A percentile compares a stretch with the other conserved stretches of the same genome.
phyloP scores from a whole-genome alignment of 2,113 vertebrate genomes.

The Gasterosteus nipponicus region DNA sequence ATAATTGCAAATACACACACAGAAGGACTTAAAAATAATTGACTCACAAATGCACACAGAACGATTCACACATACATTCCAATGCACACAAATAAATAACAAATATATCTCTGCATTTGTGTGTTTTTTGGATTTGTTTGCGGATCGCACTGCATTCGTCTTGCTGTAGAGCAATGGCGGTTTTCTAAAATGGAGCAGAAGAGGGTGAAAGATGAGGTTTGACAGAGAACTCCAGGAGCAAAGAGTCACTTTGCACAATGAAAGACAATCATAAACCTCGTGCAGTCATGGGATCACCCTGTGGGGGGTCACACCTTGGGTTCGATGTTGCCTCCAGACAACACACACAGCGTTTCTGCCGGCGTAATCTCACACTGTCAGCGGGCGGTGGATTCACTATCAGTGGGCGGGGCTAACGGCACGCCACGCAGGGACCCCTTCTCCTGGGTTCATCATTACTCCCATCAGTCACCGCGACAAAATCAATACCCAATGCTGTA shows the following conservation, averaged over 20 bases:
- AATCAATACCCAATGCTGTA: conserved; percentile 42
- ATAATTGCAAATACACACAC: too few relatives aligned
- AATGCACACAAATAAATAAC: too few relatives aligned
- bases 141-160: neutral
- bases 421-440: conserved; percentile 24
- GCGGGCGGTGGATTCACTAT: conserved; percentile 17
- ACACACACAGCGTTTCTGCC: conserved; percentile 7
- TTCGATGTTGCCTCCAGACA: neutral
- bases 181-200: neutral
- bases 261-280: conserved; percentile 26
- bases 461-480: neutral
- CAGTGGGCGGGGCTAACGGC: conserved; percentile 32
- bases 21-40: too few relatives aligned
- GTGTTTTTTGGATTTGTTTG: neutral
- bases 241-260: conserved; percentile 24
- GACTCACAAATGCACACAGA: too few relatives aligned
- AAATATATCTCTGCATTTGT: too few relatives aligned
- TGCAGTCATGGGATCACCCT: conserved; percentile 10
- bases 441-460: conserved; percentile 40
- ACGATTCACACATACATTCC: too few relatives aligned
- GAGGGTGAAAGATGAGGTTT: conserved; percentile 3
- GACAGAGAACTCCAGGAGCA: conserved; percentile 16
- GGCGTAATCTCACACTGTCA: conserved; percentile 22
- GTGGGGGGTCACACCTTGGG: neutral
- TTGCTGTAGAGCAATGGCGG: conserved; percentile 3